Evolutionary conservation across 1,140 invertebrate species (phyloP), one percentile per base, ranked within the genome.

Genomic region (Gryllus bimaculatus): DNA sequence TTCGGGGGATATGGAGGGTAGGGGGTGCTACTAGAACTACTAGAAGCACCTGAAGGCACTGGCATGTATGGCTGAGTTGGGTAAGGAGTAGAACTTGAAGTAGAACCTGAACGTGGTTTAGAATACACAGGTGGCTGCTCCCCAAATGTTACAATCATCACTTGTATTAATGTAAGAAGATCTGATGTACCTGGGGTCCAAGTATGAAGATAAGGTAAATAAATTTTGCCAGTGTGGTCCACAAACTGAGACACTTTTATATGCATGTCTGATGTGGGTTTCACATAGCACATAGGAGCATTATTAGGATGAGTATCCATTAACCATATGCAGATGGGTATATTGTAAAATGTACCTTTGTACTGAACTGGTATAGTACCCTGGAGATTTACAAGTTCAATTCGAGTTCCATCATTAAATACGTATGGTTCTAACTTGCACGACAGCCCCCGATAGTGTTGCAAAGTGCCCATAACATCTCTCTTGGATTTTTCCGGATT

Each of bases 251-350:
- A 98, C 21, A 93, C 91, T 89, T 98, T 98, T 80, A 99, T 97
- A 78, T 92, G 90, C 98, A 99, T 99, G 81, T 95, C 95, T 78
- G 90, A 80, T 8, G 98, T 99, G 73, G 98, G 98, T 86, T 92
- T 95, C 0, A 99, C 98, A 87, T 94, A 99, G 84, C 97, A 98
- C 85, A 99, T 94, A n/a, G 98, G 98, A 21, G 97, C 95, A 87
- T 98, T 95, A 84, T 95, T 92, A 1, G 98, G 98, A 90, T 99
- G 96, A 47, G 96, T 98, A 84, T 99, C 96, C 91, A 98, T 92
- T 48, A 99, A 84, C 95, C 96, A 99, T 83, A 99, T 93, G 85
- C 93, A 94, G 47, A 99, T 91, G 66, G 98, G 98, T 87, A 99
- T 99, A 87, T 99, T 97, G 86, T 99, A 99, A 20, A 87, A 82